Conservation (phyloP, 2,113 vertebrate genomes). For the Oreochromis tanganicae region DNA sequence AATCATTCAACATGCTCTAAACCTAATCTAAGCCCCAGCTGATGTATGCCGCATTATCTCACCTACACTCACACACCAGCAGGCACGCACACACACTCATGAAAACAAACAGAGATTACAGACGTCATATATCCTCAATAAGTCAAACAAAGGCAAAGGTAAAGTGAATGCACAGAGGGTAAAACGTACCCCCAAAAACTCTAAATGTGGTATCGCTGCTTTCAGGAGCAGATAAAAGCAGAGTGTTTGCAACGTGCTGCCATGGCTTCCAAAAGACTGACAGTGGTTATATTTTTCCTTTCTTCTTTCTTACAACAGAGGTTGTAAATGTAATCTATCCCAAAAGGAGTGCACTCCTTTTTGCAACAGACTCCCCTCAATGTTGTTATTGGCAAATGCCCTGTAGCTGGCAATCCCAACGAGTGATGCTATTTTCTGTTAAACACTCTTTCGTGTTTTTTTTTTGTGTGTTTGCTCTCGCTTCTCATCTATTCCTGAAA, state of each 20-base stretch:
- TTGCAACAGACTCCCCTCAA: constrained; percentile 44
- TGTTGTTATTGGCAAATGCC: constrained; percentile 64
- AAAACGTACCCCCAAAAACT: constrained; percentile 13
- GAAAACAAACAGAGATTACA: constrained; percentile 53
- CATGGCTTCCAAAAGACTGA: constrained; percentile 17
- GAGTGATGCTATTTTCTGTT: constrained; percentile 63
- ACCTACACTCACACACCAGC: constrained; percentile 26
- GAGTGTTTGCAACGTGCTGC: neutral
- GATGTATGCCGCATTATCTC: constrained; percentile 58
- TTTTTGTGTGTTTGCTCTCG: neutral
- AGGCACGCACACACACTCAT: neutral
- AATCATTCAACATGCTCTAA: constrained; percentile 51
- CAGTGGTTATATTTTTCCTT: constrained; percentile 10
- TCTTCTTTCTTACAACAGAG: constrained; percentile 33
- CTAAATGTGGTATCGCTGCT: constrained; percentile 2
- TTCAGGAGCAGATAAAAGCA: constrained; percentile 16
- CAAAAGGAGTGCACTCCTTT: constrained; percentile 44
- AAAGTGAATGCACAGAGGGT: constrained; percentile 1
- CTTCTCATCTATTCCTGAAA: constrained; percentile 57
- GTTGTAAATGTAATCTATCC: constrained; percentile 54
- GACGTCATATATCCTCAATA: constrained; percentile 36
- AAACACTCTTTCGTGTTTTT: neutral
- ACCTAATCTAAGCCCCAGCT: constrained; percentile 32
- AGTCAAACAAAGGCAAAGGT: constrained; percentile 31
- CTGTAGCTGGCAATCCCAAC: constrained; percentile 43